Percentiles rank a stretch among this genome's conserved stretches.
Conservation (phyloP, 2,797 vertebrate species). For the Acanthopagrus latus region DNA sequence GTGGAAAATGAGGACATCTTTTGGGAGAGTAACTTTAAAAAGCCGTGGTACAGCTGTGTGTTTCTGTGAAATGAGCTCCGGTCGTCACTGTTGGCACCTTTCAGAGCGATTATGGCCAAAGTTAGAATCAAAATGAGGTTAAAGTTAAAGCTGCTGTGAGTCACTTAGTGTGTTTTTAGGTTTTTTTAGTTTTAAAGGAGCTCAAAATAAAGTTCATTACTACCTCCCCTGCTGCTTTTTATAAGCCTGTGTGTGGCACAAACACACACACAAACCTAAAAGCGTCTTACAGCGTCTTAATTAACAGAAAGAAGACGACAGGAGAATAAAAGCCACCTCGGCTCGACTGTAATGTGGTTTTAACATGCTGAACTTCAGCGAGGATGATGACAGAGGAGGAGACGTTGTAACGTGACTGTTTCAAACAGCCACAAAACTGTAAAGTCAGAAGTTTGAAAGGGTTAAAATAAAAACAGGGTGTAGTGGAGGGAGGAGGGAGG, state of each 20-base stretch:
- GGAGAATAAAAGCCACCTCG: conserved; percentile 14
- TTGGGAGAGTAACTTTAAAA: background rate
- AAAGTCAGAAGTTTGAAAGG: conserved; percentile 3
- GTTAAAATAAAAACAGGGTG: background rate
- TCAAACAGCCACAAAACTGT: conserved; percentile 21
- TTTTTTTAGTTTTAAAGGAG: conserved; percentile 30
- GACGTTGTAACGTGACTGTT: conserved; percentile 3
- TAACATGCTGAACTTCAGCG: conserved; percentile 14
- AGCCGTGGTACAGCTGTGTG: too few species aligned
- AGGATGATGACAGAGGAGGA: conserved; percentile 50
- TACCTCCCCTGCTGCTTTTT: conserved; percentile 17
- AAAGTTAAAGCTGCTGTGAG: background rate
- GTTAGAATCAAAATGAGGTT: background rate
- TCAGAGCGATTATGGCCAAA: background rate
- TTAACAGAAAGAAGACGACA: conserved; percentile 17
- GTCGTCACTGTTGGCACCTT: background rate
- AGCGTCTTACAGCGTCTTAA: conserved; percentile 35
- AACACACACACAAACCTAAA: conserved; percentile 14
- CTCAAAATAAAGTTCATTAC: conserved; percentile 46
- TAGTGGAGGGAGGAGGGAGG: background rate
- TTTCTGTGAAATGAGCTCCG: background rate
- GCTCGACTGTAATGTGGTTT: conserved; percentile 3
- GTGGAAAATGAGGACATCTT: too few species aligned
- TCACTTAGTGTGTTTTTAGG: background rate
- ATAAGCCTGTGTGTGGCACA: conserved; percentile 36